phyloP scores from a whole-genome alignment of 2,888 invertebrate genomes.

The Hydropsyche betteni region DNA sequence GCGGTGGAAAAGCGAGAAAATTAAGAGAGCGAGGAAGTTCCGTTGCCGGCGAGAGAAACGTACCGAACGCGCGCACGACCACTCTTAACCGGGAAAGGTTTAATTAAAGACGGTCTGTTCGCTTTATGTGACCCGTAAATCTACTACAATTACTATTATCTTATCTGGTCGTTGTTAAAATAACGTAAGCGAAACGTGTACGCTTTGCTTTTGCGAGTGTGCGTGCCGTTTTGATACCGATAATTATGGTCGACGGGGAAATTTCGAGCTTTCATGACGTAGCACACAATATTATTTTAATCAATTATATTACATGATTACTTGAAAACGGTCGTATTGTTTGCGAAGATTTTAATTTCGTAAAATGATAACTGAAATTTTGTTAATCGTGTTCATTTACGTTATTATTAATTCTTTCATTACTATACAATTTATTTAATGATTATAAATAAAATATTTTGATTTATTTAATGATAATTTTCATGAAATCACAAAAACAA shows the following conservation, averaged over 20 bases:
- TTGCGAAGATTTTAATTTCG: too few relatives aligned
- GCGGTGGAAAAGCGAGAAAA: too few relatives aligned
- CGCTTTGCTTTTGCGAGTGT: conserved; percentile 1
- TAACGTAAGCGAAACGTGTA: conserved; percentile 6
- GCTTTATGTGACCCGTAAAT: conserved; percentile 21
- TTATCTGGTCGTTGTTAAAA: conserved; percentile 16
- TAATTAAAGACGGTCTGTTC: conserved; percentile 23
- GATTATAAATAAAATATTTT: too few relatives aligned
- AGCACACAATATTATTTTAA: background rate
- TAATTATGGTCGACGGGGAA: background rate
- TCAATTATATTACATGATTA: too few relatives aligned
- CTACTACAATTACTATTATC: conserved; percentile 23
- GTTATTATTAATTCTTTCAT: too few relatives aligned
- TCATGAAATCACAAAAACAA: too few relatives aligned
- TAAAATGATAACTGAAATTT: too few relatives aligned
- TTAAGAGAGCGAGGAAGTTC: background rate
- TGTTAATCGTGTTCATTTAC: too few relatives aligned
- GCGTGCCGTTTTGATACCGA: background rate
- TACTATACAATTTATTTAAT: too few relatives aligned
- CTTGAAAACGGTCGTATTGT: too few relatives aligned
- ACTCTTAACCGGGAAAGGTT: conserved; percentile 18
- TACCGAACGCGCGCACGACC: background rate
- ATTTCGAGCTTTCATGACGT: background rate
- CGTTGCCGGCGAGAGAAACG: background rate
- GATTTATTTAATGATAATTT: too few relatives aligned